A percentile compares a stretch with the other conserved stretches of the same genome.
These are phyloP conservation scores for Matsumyia berberina DNA, from an alignment of 2,888 invertebrate species.

Conservation along the genomic window DNA sequence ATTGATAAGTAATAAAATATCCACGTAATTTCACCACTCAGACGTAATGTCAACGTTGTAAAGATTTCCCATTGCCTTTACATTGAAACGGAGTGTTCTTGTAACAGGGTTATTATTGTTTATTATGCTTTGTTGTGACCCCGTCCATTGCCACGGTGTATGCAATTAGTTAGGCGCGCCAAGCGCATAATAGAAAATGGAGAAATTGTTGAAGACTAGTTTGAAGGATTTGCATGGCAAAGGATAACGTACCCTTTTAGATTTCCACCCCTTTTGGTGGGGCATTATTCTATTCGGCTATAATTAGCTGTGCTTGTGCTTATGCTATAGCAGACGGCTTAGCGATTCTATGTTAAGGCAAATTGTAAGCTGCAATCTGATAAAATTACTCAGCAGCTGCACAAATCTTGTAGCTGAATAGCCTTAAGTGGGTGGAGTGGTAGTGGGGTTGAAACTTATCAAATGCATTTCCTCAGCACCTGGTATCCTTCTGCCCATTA, in stretches of 20 bases:
- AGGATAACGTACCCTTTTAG: neutral
- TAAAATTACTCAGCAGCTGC: slow-evolving; percentile 42
- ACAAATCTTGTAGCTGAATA: slow-evolving; percentile 19
- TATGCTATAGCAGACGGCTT: slow-evolving; percentile 6
- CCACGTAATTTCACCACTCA: neutral
- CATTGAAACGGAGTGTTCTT: slow-evolving; percentile 4
- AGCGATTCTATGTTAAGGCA: slow-evolving; percentile 13
- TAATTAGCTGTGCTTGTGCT: slow-evolving; percentile 24
- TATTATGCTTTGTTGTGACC: slow-evolving; percentile 24
- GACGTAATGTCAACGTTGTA: slow-evolving; percentile 10
- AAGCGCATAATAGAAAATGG: slow-evolving; percentile 7
- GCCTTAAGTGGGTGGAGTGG: neutral
- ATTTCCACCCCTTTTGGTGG: neutral
- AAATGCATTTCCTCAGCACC: slow-evolving; percentile 51
- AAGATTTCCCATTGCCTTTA: slow-evolving; percentile 6
- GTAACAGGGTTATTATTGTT: neutral
- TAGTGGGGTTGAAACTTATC: slow-evolving; percentile 19
- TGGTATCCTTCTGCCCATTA: slow-evolving; percentile 57
- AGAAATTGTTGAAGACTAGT: slow-evolving; percentile 9
- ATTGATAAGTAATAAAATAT: neutral
- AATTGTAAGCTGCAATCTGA: slow-evolving; percentile 32
- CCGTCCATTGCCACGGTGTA: neutral
- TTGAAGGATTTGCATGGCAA: slow-evolving; percentile 18
- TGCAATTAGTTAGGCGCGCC: slow-evolving; percentile 17
- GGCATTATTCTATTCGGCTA: slow-evolving; percentile 20